Evolutionary conservation across 2,797 vertebrate genomes (phyloP), one percentile per base, ranked within the genome.

Genomic region (Enoplosus armatus): DNA sequence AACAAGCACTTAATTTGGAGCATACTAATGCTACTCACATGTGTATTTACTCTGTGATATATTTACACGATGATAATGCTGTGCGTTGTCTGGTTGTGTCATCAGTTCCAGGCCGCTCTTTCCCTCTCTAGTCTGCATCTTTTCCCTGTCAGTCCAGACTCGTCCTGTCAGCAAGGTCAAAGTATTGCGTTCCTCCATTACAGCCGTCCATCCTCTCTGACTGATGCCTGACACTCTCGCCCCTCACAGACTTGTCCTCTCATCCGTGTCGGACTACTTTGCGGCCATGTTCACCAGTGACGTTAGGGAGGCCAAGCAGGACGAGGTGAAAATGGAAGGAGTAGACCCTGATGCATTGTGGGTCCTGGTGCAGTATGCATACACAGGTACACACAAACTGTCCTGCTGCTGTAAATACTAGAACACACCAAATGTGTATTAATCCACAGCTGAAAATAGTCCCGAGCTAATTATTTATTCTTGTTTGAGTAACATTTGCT

Each of bases 221-320:
- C 73, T 75, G 74, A 89, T 68, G 62, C 39, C 80, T 48, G 59
- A 78, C 82, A 39, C 62, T 86, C 68, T 84, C 60, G 75, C 72
- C 62, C 64, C 53, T 80, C 82, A 37, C 86, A 99, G 98, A 79
- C 92, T 99, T 89, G 97, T 99, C 82, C 96, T 99, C 27, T 99
- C 97, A 54, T 98, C 98, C 9, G 98, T 99, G 90, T 99, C 98
- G 0, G 98, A 99, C 95, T 99, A 99, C 94, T 99, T 99, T 93
- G 98, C 98, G 3, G 98, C 97, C 79, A 99, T 99, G 98, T 99
- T 99, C 90, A 99, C 97, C 85, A 99, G 96, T 79, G 97, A 99
- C 33, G 97, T 99, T 71, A 94, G 97, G 75, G 98, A 99, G 90
- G 98, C 98, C 83, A 98, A 97, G 75, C 98, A 99, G 85, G 97